Conservation (phyloP, 2,113 vertebrate species). For the Pungitius pungitius region DNA sequence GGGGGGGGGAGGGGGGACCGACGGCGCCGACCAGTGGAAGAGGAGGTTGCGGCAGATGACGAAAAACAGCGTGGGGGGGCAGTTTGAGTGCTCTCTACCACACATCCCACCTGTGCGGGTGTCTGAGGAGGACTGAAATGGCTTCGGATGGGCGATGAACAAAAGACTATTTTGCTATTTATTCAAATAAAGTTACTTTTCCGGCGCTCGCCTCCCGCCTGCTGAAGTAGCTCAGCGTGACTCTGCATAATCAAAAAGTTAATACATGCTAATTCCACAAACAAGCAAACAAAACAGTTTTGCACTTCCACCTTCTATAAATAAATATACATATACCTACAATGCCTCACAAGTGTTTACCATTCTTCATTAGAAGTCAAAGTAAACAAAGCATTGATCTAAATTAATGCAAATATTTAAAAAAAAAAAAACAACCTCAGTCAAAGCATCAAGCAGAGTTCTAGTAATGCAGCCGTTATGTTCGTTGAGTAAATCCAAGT, state of each 20-base stretch:
- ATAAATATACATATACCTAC: conserved; percentile 9
- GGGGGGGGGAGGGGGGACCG: conserved; percentile 53
- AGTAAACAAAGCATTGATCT: conserved; percentile 2
- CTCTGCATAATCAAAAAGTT: conserved; percentile 45
- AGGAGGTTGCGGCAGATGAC: conserved; percentile 22
- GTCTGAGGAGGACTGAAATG: conserved; percentile 22
- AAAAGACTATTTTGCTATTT: conserved; percentile 31
- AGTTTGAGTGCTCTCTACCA: conserved; percentile 25
- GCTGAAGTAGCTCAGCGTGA: conserved; percentile 24
- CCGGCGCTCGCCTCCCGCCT: neutral
- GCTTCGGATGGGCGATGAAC: conserved; percentile 22
- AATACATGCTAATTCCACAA: conserved; percentile 38
- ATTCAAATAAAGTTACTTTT: conserved; percentile 31
- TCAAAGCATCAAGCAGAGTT: conserved; percentile 27
- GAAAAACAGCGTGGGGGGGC: conserved; percentile 19
- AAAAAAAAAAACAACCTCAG: neutral
- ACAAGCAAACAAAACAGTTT: conserved; percentile 19
- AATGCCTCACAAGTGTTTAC: neutral
- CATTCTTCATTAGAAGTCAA: neutral
- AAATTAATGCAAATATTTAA: conserved; percentile 24
- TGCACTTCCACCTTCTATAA: conserved; percentile 8
- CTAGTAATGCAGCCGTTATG: too few relatives aligned
- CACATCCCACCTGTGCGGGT: conserved; percentile 41
- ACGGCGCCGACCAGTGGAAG: conserved; percentile 33
- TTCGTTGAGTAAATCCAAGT: too few relatives aligned